phyloP scores from a whole-genome alignment of 2,888 invertebrate genomes.

The Pecten maximus region DNA sequence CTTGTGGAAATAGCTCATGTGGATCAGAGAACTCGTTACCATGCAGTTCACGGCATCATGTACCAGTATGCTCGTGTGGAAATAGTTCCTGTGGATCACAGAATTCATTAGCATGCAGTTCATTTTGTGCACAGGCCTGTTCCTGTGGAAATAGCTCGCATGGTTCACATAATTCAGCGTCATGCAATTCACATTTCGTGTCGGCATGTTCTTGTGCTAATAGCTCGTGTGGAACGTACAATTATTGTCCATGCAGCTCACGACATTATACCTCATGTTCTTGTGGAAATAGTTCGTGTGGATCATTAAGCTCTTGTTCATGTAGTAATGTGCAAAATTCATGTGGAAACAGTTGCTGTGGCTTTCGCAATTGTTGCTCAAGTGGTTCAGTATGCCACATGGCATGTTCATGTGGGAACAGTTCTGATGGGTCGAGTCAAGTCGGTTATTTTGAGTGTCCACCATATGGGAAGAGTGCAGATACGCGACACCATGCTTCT shows the following conservation, averaged over 20 bases:
- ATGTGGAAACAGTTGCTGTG: not conserved
- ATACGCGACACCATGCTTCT: not conserved
- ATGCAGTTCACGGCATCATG: too few relatives aligned
- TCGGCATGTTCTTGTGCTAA: not conserved
- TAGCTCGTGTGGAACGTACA: not conserved
- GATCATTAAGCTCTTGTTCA: not conserved
- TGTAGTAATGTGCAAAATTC: not conserved
- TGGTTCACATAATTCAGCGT: not conserved
- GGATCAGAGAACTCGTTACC: too few relatives aligned
- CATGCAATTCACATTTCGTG: too few relatives aligned
- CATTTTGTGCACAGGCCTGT: too few relatives aligned
- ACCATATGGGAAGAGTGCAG: not conserved
- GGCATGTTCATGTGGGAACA: not conserved
- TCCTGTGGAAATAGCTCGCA: not conserved
- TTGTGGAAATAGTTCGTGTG: constrained; percentile 8
- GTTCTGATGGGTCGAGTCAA: not conserved
- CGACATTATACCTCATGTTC: not conserved
- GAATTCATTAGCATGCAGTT: too few relatives aligned
- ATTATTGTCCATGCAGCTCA: not conserved
- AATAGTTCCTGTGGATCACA: too few relatives aligned
- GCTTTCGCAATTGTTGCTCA: not conserved
- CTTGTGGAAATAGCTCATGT: too few relatives aligned
- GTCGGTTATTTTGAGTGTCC: not conserved
- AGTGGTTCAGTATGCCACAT: not conserved
- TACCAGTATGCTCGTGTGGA: too few relatives aligned